Conservation (phyloP, 37 sponge, comb jelly and placozoan species). For the Spongia lamella region DNA sequence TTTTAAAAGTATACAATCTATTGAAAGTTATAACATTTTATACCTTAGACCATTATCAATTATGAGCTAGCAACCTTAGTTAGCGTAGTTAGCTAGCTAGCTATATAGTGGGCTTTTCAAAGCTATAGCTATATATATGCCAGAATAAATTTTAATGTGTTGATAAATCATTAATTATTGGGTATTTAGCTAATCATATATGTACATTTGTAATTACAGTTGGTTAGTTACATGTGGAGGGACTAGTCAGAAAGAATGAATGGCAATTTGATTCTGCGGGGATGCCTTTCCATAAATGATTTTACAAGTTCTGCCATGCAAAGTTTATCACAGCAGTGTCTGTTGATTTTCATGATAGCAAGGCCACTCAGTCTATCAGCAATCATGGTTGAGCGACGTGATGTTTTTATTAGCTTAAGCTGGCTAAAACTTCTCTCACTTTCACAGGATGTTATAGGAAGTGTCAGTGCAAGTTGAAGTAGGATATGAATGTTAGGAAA, state of each 20-base stretch:
- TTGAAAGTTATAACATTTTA: too few relatives aligned
- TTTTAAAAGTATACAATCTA: too few relatives aligned
- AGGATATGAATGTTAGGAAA: constrained; percentile 26
- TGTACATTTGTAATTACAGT: constrained; percentile 1
- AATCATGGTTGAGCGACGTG: constrained; percentile 34
- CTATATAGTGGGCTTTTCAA: too few relatives aligned
- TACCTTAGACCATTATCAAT: too few relatives aligned
- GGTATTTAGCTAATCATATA: background rate
- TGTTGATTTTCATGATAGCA: background rate
- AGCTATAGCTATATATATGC: too few relatives aligned
- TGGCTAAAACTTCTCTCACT: constrained; percentile 32
- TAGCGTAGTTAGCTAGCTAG: too few relatives aligned
- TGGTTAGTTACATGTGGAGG: background rate
- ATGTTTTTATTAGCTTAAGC: constrained; percentile 20
- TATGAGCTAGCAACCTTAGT: too few relatives aligned
- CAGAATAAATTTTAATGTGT: too few relatives aligned
- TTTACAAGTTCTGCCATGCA: constrained; percentile 21
- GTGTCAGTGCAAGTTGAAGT: constrained; percentile 20
- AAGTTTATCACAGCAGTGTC: constrained; percentile 16
- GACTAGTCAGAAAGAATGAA: constrained; percentile 27
- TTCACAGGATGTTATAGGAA: constrained; percentile 15
- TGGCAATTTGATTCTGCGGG: constrained; percentile 32
- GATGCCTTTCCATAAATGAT: constrained; percentile 31
- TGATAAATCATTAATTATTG: too few relatives aligned
- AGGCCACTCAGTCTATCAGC: constrained; percentile 51